These are phyloP conservation scores for Sarcoramphus papa DNA, from an alignment of 2,797 vertebrate genomes.

Conservation along the genomic window DNA sequence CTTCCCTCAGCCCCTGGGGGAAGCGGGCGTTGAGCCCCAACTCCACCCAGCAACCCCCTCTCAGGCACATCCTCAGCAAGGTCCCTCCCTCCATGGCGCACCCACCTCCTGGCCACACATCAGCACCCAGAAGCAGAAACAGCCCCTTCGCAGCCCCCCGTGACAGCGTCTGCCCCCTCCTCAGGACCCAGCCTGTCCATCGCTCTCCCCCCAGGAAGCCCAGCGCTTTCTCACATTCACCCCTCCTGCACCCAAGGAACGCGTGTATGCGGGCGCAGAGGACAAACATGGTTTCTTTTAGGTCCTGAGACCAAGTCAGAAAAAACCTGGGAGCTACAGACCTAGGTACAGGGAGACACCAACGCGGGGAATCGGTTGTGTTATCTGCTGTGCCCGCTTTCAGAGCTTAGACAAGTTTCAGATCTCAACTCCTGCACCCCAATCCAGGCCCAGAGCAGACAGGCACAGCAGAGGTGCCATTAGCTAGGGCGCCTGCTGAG, in stretches of 20 bases:
- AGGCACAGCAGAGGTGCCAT: not conserved
- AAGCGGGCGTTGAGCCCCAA: not conserved
- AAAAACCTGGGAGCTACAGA: accelerated
- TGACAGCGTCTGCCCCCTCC: accelerated
- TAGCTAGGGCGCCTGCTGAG: not conserved
- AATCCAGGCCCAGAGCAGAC: not conserved
- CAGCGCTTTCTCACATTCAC: accelerated
- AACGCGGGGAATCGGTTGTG: accelerated
- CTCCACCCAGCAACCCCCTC: accelerated
- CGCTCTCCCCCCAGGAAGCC: too few relatives aligned
- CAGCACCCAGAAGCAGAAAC: accelerated
- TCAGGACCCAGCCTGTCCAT: accelerated
- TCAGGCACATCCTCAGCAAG: accelerated
- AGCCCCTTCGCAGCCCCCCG: not conserved
- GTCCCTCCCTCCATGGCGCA: accelerated
- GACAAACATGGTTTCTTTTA: not conserved
- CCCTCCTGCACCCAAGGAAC: not conserved
- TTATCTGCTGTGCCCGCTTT: not conserved
- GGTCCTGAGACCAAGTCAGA: not conserved
- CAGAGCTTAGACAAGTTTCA: not conserved
- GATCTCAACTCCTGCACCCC: too few relatives aligned
- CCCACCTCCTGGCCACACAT: too few relatives aligned
- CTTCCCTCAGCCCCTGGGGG: not conserved
- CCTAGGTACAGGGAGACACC: accelerated
- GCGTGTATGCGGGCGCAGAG: accelerated